Base-by-base conservation (phyloP, 2,113 vertebrate genomes). In the Mus pahari region DNA sequence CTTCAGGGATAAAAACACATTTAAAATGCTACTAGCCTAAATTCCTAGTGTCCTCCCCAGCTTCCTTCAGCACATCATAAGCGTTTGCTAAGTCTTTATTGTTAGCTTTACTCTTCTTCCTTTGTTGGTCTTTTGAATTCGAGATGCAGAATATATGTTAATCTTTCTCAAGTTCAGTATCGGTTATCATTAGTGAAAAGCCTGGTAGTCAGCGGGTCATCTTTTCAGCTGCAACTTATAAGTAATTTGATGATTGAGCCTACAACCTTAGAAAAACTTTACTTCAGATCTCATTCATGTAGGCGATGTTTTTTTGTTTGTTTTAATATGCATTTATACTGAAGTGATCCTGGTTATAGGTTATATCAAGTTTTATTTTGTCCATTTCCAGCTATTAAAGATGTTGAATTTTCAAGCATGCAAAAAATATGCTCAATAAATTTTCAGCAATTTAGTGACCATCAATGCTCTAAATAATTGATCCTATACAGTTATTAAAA, bases 321-420 rank as follows among this genome's bases (percentile, higher is more conserved):
- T 64, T 64, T 92, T 16, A 83, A 31, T 86, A 62, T 1, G 64
- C 73, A 64, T 95, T 90, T 91, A 91, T 73, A 83, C 31, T 53
- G 22, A 71, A 81, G 42, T 53, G 1, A 94, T 92, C 36, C 13
- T 90, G 39, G 20, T 88, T 91, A 53, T 28, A 7, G 11, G 0
- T 88, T 8, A 42, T 82, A 55, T 26, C 19, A 92, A 70, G 31
- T 31, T n/a, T 83, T 68, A 22, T 48, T 17, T 58, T 58, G 17
- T 86, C 90, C 13, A 79, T 84, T 93, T 96, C n/a, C 36, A 97
- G 77, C 87, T 92, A 92, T 88, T 88, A 92, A 79, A 82, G 7
- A 82, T 90, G 13, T 74, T 92, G 88, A 84, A 64, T 79, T 19
- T 68, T n/a, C 9, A 79, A 92, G 36, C 75, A 77, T 90, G 3